Percentiles rank a stretch among this genome's conserved stretches.
phyloP scores from a whole-genome alignment of 2,113 vertebrate genomes.

The Dipodomys spectabilis region DNA sequence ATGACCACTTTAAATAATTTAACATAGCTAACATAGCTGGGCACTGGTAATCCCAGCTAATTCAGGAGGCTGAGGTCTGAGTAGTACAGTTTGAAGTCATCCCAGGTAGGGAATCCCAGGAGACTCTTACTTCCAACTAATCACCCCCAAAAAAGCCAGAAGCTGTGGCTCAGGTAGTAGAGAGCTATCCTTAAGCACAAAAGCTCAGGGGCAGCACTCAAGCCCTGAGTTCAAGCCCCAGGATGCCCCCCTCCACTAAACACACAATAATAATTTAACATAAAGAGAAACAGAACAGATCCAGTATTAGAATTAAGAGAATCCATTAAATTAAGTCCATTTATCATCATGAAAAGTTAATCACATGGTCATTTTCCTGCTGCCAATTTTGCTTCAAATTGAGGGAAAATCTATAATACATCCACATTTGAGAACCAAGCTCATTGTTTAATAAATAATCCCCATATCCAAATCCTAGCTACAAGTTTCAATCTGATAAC shows the following conservation, averaged over 20 bases:
- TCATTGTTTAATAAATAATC: background rate
- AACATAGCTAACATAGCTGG: too few species aligned
- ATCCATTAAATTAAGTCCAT: background rate
- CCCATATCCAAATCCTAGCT: background rate
- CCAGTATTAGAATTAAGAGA: slow-evolving; percentile 3
- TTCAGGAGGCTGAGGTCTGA: too few species aligned
- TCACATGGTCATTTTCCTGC: background rate
- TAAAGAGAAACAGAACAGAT: background rate
- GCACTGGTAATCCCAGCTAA: too few species aligned
- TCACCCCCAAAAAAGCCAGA: too few species aligned
- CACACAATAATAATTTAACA: background rate
- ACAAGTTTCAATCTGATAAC: background rate
- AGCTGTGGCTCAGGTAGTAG: too few species aligned
- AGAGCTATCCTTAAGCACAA: too few species aligned
- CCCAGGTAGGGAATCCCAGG: too few species aligned
- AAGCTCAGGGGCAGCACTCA: too few species aligned
- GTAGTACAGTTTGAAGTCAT: too few species aligned
- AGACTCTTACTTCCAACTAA: too few species aligned
- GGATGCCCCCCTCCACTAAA: too few species aligned
- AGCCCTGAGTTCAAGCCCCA: too few species aligned
- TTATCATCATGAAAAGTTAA: background rate
- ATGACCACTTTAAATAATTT: background rate
- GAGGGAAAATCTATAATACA: background rate
- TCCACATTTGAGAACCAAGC: background rate
- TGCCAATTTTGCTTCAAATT: background rate